phyloP scores from a whole-genome alignment of 2,797 vertebrate genomes.

The Sebastes ruberrimus region DNA sequence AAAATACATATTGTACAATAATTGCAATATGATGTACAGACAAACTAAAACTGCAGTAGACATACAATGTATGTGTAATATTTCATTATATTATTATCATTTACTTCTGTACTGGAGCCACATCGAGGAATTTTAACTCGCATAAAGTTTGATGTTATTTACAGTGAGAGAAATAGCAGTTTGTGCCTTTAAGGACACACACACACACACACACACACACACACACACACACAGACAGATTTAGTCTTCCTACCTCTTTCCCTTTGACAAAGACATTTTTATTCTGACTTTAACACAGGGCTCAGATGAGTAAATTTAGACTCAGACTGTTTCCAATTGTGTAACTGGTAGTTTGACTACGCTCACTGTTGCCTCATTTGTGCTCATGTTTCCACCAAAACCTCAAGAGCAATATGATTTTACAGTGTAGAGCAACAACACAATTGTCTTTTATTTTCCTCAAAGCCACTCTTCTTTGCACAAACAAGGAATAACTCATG shows the following conservation, averaged over 20 bases:
- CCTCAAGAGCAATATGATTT: constrained; percentile 57
- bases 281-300: constrained; percentile 46
- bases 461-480: constrained; percentile 18
- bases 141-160: background rate
- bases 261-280: constrained; percentile 52
- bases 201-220: background rate
- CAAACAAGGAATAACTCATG: constrained; percentile 20
- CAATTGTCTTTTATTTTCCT: constrained; percentile 43
- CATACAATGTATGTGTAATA: background rate
- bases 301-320: constrained; percentile 63
- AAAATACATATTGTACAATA: background rate
- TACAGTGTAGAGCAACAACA: constrained; percentile 49
- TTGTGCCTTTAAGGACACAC: constrained; percentile 26
- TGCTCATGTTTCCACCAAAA: constrained; percentile 66
- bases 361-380: constrained; percentile 65
- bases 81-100: background rate
- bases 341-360: constrained; percentile 67
- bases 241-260: constrained; percentile 33
- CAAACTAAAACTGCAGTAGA: background rate
- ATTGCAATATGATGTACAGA: background rate
- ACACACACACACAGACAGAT: constrained; percentile 8
- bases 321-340: constrained; percentile 64
- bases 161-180: background rate
- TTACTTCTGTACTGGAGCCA: background rate
- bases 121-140: background rate